Conservation (phyloP, 2,888 invertebrate species). For the Pyrrhosoma nymphula region DNA sequence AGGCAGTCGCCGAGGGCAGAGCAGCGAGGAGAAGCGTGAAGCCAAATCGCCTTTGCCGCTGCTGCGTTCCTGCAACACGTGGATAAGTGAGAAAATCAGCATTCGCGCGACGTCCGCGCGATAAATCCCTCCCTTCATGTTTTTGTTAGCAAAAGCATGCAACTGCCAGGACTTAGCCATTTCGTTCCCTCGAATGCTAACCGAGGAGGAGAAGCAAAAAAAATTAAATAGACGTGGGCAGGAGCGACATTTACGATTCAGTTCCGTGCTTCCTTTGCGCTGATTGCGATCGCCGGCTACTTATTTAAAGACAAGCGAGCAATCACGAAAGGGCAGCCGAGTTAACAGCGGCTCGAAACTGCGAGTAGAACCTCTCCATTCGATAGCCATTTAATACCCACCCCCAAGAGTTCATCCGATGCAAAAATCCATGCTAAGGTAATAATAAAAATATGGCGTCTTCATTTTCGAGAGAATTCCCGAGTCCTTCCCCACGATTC, state of each 20-base stretch:
- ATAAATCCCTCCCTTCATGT: slow-evolving; percentile 16
- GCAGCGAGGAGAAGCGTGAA: neutral
- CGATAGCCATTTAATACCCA: neutral
- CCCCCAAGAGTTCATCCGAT: neutral
- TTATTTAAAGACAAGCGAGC: slow-evolving; percentile 8
- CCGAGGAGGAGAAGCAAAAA: neutral
- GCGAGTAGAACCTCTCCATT: neutral
- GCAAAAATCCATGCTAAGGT: neutral
- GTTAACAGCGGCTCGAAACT: neutral
- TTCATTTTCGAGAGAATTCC: too few relatives aligned
- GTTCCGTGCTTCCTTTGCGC: neutral
- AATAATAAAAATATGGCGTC: too few relatives aligned
- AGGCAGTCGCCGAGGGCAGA: neutral
- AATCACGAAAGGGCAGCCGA: neutral
- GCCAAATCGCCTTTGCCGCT: neutral
- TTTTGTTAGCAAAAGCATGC: slow-evolving; percentile 31
- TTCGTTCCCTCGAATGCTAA: slow-evolving; percentile 19
- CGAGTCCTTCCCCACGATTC: too few relatives aligned
- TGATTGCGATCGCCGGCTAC: slow-evolving; percentile 36
- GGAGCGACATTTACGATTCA: slow-evolving; percentile 17
- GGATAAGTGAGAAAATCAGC: slow-evolving; percentile 27
- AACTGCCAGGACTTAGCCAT: slow-evolving; percentile 5
- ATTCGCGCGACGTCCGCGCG: slow-evolving; percentile 4
- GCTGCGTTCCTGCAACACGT: neutral
- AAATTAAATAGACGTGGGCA: neutral